phyloP scores from a whole-genome alignment of 30 jellyfish, hydroid and myxozoan genomes.

The Pelagia noctiluca region DNA sequence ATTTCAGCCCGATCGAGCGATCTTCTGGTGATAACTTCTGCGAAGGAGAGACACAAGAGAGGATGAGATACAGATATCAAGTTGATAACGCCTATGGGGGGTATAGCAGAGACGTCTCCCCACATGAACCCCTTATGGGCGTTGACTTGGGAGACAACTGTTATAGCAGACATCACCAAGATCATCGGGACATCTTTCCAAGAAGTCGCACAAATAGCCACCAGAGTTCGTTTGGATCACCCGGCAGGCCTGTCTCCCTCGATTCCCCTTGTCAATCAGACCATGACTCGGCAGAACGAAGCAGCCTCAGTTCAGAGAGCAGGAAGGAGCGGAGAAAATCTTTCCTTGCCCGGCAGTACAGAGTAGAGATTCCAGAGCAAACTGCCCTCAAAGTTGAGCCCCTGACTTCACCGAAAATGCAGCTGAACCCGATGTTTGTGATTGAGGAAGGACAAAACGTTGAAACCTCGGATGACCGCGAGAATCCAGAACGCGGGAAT shows the following conservation, averaged over 20 bases:
- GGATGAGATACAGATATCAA: too few species aligned
- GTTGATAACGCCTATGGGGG: too few species aligned
- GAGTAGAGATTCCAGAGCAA: conserved; percentile 69
- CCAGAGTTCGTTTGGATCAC: neutral
- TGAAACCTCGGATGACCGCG: conserved; percentile 47
- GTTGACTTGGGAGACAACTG: neutral
- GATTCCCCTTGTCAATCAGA: conserved; percentile 62
- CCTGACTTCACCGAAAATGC: conserved; percentile 11
- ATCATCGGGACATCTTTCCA: neutral
- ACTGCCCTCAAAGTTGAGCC: neutral
- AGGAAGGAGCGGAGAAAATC: conserved; percentile 61
- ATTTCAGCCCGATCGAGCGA: too few species aligned
- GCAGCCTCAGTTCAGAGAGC: conserved; percentile 12
- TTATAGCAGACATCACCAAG: neutral
- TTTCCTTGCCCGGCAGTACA: conserved; percentile 59
- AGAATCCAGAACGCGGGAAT: neutral
- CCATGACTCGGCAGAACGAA: conserved; percentile 32
- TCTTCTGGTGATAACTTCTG: too few species aligned
- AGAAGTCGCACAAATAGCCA: neutral
- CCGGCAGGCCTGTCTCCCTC: neutral
- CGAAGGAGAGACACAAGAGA: too few species aligned
- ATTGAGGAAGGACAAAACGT: conserved; percentile 30
- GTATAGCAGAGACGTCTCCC: too few species aligned
- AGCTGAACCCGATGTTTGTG: conserved; percentile 52
- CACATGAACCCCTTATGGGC: too few species aligned